A percentile compares a stretch with the other conserved stretches of the same genome.
These are phyloP conservation scores for Drosophila sp. DNA, from an alignment of 1,140 invertebrate species.

Conservation along the genomic window DNA sequence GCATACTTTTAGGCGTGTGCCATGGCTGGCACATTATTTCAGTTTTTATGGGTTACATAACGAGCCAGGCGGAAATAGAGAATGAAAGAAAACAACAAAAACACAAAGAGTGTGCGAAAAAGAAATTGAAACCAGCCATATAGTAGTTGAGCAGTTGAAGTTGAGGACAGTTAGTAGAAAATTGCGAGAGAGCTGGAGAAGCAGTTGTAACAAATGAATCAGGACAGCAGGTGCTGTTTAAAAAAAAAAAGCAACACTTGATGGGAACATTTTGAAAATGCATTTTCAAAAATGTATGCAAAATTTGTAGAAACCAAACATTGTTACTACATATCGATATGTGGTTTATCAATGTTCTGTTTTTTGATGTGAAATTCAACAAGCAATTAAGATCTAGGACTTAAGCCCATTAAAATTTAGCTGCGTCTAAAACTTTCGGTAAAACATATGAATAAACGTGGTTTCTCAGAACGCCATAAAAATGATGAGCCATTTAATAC, in stretches of 20 bases:
- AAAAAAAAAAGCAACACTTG: neutral
- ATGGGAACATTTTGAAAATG: neutral
- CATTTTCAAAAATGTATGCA: too few relatives aligned
- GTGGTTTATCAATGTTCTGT: too few relatives aligned
- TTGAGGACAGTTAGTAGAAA: neutral
- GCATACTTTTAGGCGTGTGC: conserved; percentile 81
- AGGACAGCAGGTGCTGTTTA: neutral
- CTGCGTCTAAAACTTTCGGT: too few relatives aligned
- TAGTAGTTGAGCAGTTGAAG: neutral
- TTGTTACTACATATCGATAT: too few relatives aligned
- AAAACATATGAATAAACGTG: too few relatives aligned
- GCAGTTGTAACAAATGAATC: neutral
- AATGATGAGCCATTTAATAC: too few relatives aligned
- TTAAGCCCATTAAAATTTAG: too few relatives aligned
- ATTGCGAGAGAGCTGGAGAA: neutral
- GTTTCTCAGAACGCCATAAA: too few relatives aligned
- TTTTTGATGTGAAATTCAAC: too few relatives aligned
- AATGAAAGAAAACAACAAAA: conserved; percentile 43
- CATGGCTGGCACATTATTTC: conserved; percentile 70
- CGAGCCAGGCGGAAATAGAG: conserved; percentile 70
- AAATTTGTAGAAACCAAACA: too few relatives aligned
- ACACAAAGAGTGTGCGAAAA: conserved; percentile 6
- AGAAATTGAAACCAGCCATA: neutral
- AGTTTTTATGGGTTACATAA: conserved; percentile 80
- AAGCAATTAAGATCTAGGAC: too few relatives aligned